These are phyloP conservation scores for Macrosiphum euphorbiae DNA, from an alignment of 2,888 invertebrate genomes.

Conservation along the genomic window DNA sequence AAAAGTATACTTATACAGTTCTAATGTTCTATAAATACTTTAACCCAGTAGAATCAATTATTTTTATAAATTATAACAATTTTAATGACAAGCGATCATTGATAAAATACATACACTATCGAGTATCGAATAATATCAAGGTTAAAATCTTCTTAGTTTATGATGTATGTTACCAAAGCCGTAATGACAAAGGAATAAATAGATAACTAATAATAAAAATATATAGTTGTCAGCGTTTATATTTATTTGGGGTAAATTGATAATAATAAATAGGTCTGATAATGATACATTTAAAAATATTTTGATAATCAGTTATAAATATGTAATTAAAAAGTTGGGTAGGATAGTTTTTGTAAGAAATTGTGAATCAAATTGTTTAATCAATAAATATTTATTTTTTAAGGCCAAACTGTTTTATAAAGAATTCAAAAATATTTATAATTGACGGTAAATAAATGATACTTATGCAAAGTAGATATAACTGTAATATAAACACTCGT, in stretches of 20 bases:
- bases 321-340: not conserved
- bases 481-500: constrained; percentile 1
- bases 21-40: too few species aligned
- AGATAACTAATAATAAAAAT: not conserved
- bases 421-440: constrained; percentile 33
- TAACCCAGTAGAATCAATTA: too few species aligned
- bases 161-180: too few species aligned
- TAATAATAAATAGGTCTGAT: too few species aligned
- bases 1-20: not conserved
- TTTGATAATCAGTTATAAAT: not conserved
- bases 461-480: constrained; percentile 37
- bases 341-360: not conserved
- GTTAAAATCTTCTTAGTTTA: too few species aligned
- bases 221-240: too few species aligned
- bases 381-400: not conserved
- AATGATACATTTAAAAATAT: not conserved
- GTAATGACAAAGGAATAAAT: too few species aligned
- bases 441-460: not conserved
- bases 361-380: not conserved
- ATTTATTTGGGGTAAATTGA: too few species aligned
- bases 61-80: too few species aligned
- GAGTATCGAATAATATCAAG: too few species aligned
- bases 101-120: too few species aligned
- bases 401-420: not conserved
- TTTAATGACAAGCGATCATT: too few species aligned